Percentiles rank a stretch among this genome's conserved stretches.
Conservation (phyloP, 2,888 invertebrate genomes). For the Drosophila falleni region DNA sequence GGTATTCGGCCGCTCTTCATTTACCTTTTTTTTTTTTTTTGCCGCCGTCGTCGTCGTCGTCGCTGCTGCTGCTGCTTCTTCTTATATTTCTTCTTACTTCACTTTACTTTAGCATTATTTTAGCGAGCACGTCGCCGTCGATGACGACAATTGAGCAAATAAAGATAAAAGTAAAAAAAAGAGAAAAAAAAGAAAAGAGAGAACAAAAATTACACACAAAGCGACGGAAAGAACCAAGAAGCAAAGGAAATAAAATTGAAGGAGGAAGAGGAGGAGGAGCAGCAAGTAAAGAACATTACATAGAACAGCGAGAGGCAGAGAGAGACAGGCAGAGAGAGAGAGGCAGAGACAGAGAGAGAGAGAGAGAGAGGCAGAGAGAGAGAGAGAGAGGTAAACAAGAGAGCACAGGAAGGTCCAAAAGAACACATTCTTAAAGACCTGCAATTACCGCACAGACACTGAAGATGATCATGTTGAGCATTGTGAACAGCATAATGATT, state of each 20-base stretch:
- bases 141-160: conserved; percentile 78
- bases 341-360: conserved; percentile 10
- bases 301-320: conserved; percentile 1
- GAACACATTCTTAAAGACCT: conserved; percentile 78
- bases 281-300: conserved; percentile 31
- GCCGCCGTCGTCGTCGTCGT: conserved; percentile 24
- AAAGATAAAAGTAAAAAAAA: conserved; percentile 68
- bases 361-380: conserved; percentile 14
- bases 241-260: conserved; percentile 31
- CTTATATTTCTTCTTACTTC: conserved; percentile 65
- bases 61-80: conserved; percentile 44
- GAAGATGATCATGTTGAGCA: conserved; percentile 26
- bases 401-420: conserved; percentile 46
- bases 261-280: conserved; percentile 25
- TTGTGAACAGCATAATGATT: neutral
- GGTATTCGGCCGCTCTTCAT: conserved; percentile 81
- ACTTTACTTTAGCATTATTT: conserved; percentile 80
- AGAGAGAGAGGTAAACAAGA: conserved; percentile 21
- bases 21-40: conserved; percentile 52
- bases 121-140: conserved; percentile 66
- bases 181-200: conserved; percentile 35
- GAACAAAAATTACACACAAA: conserved; percentile 24
- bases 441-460: conserved; percentile 72
- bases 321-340: conserved; percentile 5
- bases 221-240: conserved; percentile 37